Evolutionary conservation across 2,888 invertebrate species (phyloP), one percentile per base, ranked within the genome.

Genomic region (Phlogophora meticulosa): DNA sequence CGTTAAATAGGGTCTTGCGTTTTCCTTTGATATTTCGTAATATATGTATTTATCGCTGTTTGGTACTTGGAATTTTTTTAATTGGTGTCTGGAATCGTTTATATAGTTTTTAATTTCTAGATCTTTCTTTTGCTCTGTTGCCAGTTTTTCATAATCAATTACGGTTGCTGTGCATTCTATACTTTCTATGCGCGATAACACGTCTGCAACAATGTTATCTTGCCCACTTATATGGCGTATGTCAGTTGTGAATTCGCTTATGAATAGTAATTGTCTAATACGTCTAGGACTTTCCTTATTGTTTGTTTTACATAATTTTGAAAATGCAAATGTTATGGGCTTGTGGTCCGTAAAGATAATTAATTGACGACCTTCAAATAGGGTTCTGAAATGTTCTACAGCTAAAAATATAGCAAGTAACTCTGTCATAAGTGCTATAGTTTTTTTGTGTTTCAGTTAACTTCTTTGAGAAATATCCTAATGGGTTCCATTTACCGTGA

Each of bases 201-300:
- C 45, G 13, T 46, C 46, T 24, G 24, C 46, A 9, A 46, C 46
- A 46, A 46, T 24, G 15, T 46, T 46, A 46, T 24, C 46, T 9
- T 46, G 24, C 2, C 46, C 24, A 24, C 46, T 15, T 15, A 46
- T 9, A 46, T 46, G 46, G 22, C 46, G 24, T 24, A 46, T 24
- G 24, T 46, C 46, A 0, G 46, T 46, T 7, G 46, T 46, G 9
- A 46, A 46, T 24, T 46, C 46, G 15, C 46, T 46, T 46, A 46
- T 46, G 9, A 3, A 46, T 1, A 22, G 7, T 24, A 46, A 3
- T 15, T 46, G 46, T 15, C 46, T 46, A 15, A 46, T 24, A 7
- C 46, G 46, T 46, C 46, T 46, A 1, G 46, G 46, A 11, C 46
- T 46, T 45, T 45, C 45, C 13, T 45, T 45, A 13, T 45, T 45